A percentile compares a stretch with the other conserved stretches of the same genome.
phyloP scores from a whole-genome alignment of 2,888 invertebrate genomes.

The Caenorhabditis japonica region DNA sequence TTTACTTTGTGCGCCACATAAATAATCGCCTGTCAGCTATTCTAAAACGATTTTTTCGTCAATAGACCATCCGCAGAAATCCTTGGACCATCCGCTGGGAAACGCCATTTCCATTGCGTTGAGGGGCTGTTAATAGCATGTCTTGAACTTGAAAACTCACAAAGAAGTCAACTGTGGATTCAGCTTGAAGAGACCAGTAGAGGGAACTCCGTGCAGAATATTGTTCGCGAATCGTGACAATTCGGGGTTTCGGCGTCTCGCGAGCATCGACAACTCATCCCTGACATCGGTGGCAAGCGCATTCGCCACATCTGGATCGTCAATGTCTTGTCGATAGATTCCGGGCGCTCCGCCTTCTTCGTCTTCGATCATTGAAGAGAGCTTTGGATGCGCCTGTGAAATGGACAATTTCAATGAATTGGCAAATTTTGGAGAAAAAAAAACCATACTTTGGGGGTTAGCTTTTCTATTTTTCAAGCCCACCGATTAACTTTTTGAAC shows the following conservation, averaged over 20 bases:
- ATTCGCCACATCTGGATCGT: conserved; percentile 74
- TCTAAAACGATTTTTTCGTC: no score
- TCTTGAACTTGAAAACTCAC: no score
- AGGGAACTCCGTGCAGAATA: conserved; percentile 63
- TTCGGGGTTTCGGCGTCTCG: conserved; percentile 55
- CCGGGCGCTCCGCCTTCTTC: conserved; percentile 67
- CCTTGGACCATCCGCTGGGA: no score
- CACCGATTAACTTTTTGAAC: background rate
- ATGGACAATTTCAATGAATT: no score
- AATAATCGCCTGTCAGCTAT: no score
- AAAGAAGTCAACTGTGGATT: conserved; percentile 53
- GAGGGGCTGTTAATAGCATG: no score
- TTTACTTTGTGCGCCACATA: no score
- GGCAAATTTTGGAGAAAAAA: no score
- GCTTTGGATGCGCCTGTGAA: conserved; percentile 69
- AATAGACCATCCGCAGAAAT: no score
- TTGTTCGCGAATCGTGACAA: conserved; percentile 62
- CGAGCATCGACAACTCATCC: conserved; percentile 65
- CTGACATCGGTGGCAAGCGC: conserved; percentile 65
- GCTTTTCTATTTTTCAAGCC: background rate
- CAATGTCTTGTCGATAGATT: conserved; percentile 67
- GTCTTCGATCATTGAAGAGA: conserved; percentile 69
- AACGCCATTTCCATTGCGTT: no score
- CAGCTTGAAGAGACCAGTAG: conserved; percentile 59
- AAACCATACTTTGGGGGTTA: no score